Evolutionary conservation across 1,140 invertebrate species (phyloP).

Genomic region (Drosophila sulfurigaster): DNA sequence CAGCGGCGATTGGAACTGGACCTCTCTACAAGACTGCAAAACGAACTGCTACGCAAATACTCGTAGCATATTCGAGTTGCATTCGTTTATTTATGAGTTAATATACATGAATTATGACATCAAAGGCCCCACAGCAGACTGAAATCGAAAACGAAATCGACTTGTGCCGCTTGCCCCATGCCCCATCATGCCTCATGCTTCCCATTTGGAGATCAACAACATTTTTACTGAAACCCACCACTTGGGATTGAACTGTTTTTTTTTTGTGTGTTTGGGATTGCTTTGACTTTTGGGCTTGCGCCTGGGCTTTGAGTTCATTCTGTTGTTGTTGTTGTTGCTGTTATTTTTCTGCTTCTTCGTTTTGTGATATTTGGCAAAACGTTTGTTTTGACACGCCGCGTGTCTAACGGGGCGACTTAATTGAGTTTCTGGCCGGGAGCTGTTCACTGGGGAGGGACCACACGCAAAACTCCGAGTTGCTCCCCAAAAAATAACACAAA

Average conservation of each 20-base stretch:
- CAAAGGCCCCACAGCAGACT: slow-evolving; percentile 77
- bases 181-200: slow-evolving; percentile 7
- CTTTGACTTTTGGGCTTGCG: neutral
- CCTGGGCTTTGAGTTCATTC: slow-evolving; percentile 3
- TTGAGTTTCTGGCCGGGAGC: slow-evolving; percentile 69
- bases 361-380: slow-evolving; percentile 52
- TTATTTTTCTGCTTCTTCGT: neutral
- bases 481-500: slow-evolving; percentile 13
- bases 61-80: slow-evolving; percentile 66
- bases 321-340: neutral
- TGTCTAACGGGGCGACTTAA: slow-evolving; percentile 78
- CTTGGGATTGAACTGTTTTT: neutral
- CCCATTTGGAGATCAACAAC: slow-evolving; percentile 9
- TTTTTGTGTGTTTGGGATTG: neutral
- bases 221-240: slow-evolving; percentile 10
- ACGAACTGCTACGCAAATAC: slow-evolving; percentile 53
- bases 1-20: slow-evolving; percentile 32
- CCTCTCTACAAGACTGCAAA: neutral
- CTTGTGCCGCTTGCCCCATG: slow-evolving; percentile 49
- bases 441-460: slow-evolving; percentile 51
- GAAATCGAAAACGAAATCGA: slow-evolving; percentile 73
- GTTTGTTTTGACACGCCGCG: slow-evolving; percentile 80
- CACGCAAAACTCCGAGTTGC: slow-evolving; percentile 49
- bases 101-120: slow-evolving; percentile 85
- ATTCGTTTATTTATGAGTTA: slow-evolving; percentile 84